Conservation (phyloP, 1,140 invertebrate genomes). For the Philotrypesis tridentata region DNA sequence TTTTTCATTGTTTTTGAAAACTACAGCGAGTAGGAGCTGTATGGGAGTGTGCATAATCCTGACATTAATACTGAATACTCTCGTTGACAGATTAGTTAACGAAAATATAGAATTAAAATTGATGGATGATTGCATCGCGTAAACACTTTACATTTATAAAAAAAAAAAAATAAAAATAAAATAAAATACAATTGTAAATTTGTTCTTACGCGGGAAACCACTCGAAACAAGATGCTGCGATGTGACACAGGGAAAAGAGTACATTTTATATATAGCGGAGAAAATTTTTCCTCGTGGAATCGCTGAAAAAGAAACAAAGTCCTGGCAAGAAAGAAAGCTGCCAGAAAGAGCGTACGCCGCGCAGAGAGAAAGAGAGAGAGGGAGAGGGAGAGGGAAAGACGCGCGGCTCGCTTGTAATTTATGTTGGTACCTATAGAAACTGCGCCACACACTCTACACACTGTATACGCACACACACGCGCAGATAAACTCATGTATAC, state of each 20-base stretch:
- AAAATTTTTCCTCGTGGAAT: neutral
- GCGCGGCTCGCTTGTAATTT: conserved; percentile 60
- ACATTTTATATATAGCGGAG: neutral
- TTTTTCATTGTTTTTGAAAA: neutral
- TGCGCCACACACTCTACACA: neutral
- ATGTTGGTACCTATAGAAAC: conserved; percentile 58
- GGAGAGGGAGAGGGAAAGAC: conserved; percentile 1
- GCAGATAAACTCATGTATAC: no score
- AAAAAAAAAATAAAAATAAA: no score
- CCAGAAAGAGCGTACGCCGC: neutral
- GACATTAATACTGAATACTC: no score
- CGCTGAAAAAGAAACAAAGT: conserved; percentile 1
- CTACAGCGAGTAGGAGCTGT: no score
- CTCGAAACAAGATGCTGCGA: no score
- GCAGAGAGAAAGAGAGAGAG: neutral
- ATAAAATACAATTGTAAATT: no score
- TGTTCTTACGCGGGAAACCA: no score
- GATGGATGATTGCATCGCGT: no score
- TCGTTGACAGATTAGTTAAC: no score
- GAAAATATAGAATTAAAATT: no score
- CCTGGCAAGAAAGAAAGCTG: conserved; percentile 10
- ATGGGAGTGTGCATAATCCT: no score
- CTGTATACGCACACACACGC: neutral
- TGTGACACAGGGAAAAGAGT: neutral
- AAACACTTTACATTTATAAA: no score